Evolutionary conservation across 1,140 invertebrate species (phyloP).

Genomic region (Phymorhynchus buccinoides): DNA sequence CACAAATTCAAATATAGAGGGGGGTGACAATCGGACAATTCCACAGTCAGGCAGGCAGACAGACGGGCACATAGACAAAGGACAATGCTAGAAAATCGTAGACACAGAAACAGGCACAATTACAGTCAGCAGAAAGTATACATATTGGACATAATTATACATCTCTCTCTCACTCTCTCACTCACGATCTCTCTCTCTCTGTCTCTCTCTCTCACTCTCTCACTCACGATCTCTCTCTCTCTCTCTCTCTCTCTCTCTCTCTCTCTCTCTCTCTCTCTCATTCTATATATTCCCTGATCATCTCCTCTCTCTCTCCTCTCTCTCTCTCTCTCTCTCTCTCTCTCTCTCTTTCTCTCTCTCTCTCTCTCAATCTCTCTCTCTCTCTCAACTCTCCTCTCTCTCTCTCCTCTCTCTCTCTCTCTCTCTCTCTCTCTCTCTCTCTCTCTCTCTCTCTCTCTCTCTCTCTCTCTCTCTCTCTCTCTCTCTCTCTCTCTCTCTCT

Average conservation of each 20-base stretch:
- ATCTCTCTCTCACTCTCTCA: not conserved
- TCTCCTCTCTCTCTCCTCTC: constrained; percentile 3
- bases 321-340: constrained; percentile 17
- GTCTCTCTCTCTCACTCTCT: not conserved
- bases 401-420: constrained; percentile 28
- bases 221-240: not conserved
- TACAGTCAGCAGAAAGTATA: too few species aligned
- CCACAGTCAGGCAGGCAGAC: too few species aligned
- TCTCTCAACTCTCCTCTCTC: too few species aligned
- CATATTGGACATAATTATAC: too few species aligned
- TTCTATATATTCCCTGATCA: too few species aligned
- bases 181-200: constrained; percentile 11
- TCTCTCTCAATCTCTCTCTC: not conserved
- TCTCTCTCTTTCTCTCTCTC: not conserved
- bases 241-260: not conserved
- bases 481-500: not conserved
- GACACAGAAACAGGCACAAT: too few species aligned
- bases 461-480: constrained; percentile 10
- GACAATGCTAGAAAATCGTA: too few species aligned
- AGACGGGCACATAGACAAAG: too few species aligned
- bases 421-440: constrained; percentile 14
- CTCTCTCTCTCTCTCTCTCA: not conserved
- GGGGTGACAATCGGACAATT: too few species aligned
- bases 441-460: not conserved
- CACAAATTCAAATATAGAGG: too few species aligned